A percentile compares a stretch with the other conserved stretches of the same genome.
Conservation (phyloP, 2,888 invertebrate species). For the Macaria liturata region DNA sequence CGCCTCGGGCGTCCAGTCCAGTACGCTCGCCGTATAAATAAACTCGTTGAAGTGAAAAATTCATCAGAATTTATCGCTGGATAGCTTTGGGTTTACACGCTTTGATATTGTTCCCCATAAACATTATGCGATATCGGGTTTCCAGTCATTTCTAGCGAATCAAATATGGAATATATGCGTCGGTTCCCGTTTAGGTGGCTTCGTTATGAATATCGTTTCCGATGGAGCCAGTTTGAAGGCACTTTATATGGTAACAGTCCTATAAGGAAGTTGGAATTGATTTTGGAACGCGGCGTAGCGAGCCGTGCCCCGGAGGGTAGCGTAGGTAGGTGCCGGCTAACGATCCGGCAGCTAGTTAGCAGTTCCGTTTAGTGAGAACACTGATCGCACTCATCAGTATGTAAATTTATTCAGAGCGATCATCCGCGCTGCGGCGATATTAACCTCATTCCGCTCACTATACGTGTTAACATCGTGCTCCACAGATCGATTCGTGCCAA, state of each 20-base stretch:
- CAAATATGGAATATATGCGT: conserved; percentile 31
- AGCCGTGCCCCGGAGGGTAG: conserved; percentile 33
- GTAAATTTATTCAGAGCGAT: conserved; percentile 79
- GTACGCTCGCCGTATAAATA: conserved; percentile 67
- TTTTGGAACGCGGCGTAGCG: conserved; percentile 44
- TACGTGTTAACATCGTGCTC: conserved; percentile 62
- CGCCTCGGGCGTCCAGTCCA: conserved; percentile 59
- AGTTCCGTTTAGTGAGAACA: conserved; percentile 65
- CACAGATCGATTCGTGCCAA: conserved; percentile 55
- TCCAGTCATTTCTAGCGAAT: conserved; percentile 28
- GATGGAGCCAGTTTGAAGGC: conserved; percentile 31
- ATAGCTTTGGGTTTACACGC: conserved; percentile 28
- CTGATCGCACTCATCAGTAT: conserved; percentile 74
- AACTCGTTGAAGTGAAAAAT: conserved; percentile 72
- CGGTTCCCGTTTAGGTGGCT: conserved; percentile 30
- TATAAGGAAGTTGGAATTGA: conserved; percentile 45
- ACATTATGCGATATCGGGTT: conserved; percentile 27
- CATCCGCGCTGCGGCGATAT: conserved; percentile 69
- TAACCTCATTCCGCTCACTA: conserved; percentile 71
- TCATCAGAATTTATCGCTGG: conserved; percentile 65
- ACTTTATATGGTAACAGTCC: conserved; percentile 26
- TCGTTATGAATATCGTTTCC: conserved; percentile 33
- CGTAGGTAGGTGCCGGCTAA: conserved; percentile 53
- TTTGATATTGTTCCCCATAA: conserved; percentile 28
- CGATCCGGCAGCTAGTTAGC: conserved; percentile 60